These are phyloP conservation scores for Lottia scabra DNA, from an alignment of 2,888 invertebrate genomes.

Conservation along the genomic window DNA sequence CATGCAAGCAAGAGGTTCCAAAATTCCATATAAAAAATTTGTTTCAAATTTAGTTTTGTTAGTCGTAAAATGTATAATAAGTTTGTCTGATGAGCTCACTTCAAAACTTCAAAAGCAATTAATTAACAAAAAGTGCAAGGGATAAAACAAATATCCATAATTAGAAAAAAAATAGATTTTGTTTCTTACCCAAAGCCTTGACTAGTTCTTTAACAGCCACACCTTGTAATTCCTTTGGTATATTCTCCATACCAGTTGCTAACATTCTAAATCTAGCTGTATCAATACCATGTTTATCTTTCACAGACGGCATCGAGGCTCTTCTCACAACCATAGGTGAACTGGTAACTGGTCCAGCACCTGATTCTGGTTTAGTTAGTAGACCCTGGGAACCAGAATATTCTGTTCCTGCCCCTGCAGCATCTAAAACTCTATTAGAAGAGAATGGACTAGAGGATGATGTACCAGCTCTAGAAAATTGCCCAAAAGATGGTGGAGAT, in stretches of 20 bases:
- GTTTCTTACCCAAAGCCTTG: conserved; percentile 76
- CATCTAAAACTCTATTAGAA: not conserved
- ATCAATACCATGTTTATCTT: not conserved
- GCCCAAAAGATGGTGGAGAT: not conserved
- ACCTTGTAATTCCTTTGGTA: conserved; percentile 74
- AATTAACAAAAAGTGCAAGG: too few relatives aligned
- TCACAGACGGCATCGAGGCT: not conserved
- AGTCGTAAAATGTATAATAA: too few relatives aligned
- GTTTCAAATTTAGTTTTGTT: too few relatives aligned
- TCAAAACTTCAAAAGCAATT: too few relatives aligned
- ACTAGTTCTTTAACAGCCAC: conserved; percentile 81
- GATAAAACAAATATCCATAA: not conserved
- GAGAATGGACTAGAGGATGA: not conserved
- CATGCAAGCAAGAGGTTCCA: too few relatives aligned
- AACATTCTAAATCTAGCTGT: not conserved
- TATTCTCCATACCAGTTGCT: conserved; percentile 22
- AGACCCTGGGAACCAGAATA: not conserved
- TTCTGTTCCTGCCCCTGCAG: not conserved
- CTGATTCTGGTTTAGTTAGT: not conserved
- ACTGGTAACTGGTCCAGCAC: not conserved
- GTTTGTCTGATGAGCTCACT: too few relatives aligned
- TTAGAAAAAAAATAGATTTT: not conserved
- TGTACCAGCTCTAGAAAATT: not conserved
- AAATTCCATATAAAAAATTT: too few relatives aligned
- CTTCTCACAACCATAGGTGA: not conserved